Evolutionary conservation across 2,797 vertebrate genomes (phyloP), one percentile per base, ranked within the genome.

Genomic region (Urocyon cinereoargenteus): DNA sequence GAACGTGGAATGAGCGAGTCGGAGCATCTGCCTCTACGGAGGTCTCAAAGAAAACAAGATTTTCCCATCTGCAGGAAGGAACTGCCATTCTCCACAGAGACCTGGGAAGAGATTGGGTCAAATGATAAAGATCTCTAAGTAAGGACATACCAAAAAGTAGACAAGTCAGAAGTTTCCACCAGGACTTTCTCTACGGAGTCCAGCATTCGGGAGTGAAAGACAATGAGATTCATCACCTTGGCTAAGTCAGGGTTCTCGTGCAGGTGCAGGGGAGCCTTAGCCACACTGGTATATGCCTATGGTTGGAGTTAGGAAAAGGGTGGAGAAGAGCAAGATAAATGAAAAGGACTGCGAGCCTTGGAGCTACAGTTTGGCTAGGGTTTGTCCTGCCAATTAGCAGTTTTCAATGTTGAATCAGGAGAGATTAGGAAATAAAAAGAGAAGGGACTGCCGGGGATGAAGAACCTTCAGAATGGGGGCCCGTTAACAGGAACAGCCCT

Each of bases 141-240:
- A n/a, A 53, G 72, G 26, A 98, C 99, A 87, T 85, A 99, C 99
- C 99, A 99, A n/a, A 99, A 98, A 82, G 98, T 98, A 10, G 99
- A 99, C 86, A 99, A 98, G 51, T 99, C 99, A 0, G 99, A 99
- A 5, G 99, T 99, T 96, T 99, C 99, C 1, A 98, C 97, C 92
- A 99, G 98, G 77, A 99, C 91, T n/a, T 99, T 99, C 18, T 99
- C 99, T 68, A 99, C 6, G 1, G 97, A 98, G 97, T 99, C 99
- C 72, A 99, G 98, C 99, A 99, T 99, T 92, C 96, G 99, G 26
- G 99, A 99, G 98, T 99, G 99, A 98, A 99, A 99, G 95, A 99
- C 98, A 8, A 99, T 99, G 98, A 99, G 93, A 98, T 99, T 99
- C 99, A 99, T 99, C 97, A 99, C 98, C 5, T 98, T 99, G 2